phyloP scores from a whole-genome alignment of 1,140 invertebrate genomes.

The Anoplolepis gracilipes region DNA sequence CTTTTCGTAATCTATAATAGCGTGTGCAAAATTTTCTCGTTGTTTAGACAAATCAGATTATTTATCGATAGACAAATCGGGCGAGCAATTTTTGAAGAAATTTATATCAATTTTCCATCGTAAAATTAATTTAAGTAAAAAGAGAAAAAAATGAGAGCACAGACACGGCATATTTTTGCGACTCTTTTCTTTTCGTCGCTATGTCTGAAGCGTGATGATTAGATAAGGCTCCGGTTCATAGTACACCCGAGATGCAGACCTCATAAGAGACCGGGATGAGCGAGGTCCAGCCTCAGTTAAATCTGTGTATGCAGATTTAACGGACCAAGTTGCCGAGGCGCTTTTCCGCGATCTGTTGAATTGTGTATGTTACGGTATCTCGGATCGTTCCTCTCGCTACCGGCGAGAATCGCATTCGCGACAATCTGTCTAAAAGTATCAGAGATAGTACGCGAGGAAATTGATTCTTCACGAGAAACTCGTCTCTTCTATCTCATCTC shows the following conservation, averaged over 20 bases:
- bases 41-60: neutral
- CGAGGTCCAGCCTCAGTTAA: constrained; percentile 79
- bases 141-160: constrained; percentile 1
- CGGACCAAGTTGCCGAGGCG: constrained; percentile 15
- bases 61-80: neutral
- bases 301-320: constrained; percentile 75
- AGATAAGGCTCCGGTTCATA: constrained; percentile 85
- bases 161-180: constrained; percentile 49
- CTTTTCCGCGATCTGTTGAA: neutral
- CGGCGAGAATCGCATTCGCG: neutral
- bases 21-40: neutral
- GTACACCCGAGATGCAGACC: constrained; percentile 82
- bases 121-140: neutral
- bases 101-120: neutral
- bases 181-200: constrained; percentile 73
- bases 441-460: too few relatives aligned
- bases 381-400: neutral
- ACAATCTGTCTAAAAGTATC: neutral
- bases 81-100: neutral
- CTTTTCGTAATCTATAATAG: neutral
- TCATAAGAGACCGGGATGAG: constrained; percentile 83
- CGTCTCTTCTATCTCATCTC: neutral
- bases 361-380: neutral
- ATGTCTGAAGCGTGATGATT: constrained; percentile 81
- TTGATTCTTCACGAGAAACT: too few relatives aligned